Conservation (phyloP, 2,888 invertebrate species). For the Synergus umbraculus region DNA sequence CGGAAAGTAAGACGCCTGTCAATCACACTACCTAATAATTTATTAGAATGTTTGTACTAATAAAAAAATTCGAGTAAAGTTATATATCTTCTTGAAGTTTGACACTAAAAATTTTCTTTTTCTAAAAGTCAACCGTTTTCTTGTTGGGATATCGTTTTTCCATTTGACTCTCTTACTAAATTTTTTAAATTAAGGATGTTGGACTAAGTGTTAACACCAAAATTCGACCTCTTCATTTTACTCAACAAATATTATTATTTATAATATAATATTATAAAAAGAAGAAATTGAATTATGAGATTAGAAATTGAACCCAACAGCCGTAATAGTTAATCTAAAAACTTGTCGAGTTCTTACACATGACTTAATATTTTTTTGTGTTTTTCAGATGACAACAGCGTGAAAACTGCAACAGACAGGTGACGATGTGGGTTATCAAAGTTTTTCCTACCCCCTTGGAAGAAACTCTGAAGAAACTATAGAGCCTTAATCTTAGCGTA, state of each 20-base stretch:
- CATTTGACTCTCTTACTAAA: neutral
- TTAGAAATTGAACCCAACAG: too few relatives aligned
- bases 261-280: too few relatives aligned
- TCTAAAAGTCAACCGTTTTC: neutral
- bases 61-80: slow-evolving; percentile 15
- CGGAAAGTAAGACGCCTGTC: slow-evolving; percentile 36
- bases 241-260: too few relatives aligned
- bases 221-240: too few relatives aligned
- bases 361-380: neutral
- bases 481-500: slow-evolving; percentile 21
- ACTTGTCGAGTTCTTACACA: neutral
- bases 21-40: slow-evolving; percentile 41
- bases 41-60: slow-evolving; percentile 23
- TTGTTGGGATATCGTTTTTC: neutral
- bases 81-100: neutral
- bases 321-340: neutral
- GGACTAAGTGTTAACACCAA: too few relatives aligned
- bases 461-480: slow-evolving; percentile 8
- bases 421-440: slow-evolving; percentile 18
- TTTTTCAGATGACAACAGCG: neutral
- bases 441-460: slow-evolving; percentile 4
- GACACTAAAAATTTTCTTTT: neutral
- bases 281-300: too few relatives aligned
- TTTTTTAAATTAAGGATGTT: neutral
- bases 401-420: slow-evolving; percentile 31